Evolutionary conservation across 2,797 vertebrate genomes (phyloP), one percentile per base, ranked within the genome.

Genomic region (Parambassis ranga): DNA sequence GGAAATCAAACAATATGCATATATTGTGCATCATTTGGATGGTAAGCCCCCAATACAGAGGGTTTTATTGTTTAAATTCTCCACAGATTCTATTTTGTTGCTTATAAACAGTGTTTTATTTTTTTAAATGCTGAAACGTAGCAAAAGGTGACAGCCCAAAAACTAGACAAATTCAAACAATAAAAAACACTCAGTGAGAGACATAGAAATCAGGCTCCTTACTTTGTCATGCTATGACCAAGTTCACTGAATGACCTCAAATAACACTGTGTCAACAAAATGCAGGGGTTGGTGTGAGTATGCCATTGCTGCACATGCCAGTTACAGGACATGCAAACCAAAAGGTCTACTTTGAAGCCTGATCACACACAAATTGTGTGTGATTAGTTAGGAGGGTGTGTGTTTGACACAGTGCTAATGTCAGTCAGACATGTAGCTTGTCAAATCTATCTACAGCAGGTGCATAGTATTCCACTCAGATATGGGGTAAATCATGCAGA

Each of bases 401-500:
- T 36, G 33, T 36, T 28, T 51, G 39, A 24, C 43, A 50, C 41
- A 7, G 48, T 47, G 39, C n/a, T 43, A 23, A 35, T 6, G 14
- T 68, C 58, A 68, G 59, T 60, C 61, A 57, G 51, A 48, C 36
- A n/a, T 27, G 41, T 42, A 36, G 14, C 36, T 49, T 20, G 31
- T 47, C 10, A 53, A 16, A 16, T n/a, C n/a, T n/a, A n/a, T n/a
- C n/a, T n/a, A n/a, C n/a, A n/a, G n/a, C n/a, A n/a, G n/a, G n/a
- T n/a, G n/a, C n/a, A n/a, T n/a, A n/a, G n/a, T n/a, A n/a, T 18
- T 55, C 31, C 58, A 26, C 31, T 46, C 19, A 16, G 31, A 47
- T 23, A 61, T 39, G 27, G 53, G 49, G 51, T 43, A 56, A 66
- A 63, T 55, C 65, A 85, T 79, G 71, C 77, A 65, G 33, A 77